Percentiles rank a stretch among this genome's conserved stretches.
phyloP scores from a whole-genome alignment of 1,140 invertebrate species.

The Chironomus tepperi region DNA sequence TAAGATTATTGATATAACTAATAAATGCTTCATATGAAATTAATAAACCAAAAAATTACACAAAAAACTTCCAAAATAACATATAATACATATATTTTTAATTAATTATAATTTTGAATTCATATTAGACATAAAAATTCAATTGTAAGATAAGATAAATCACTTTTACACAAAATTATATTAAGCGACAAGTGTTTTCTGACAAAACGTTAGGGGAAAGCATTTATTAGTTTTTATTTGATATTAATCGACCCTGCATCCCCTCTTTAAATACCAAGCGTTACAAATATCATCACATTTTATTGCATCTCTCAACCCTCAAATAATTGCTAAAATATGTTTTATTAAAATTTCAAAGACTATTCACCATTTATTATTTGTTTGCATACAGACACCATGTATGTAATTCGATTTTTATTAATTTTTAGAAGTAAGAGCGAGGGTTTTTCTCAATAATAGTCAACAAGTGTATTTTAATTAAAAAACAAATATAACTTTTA shows the following conservation, averaged over 20 bases:
- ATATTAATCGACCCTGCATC: constrained; percentile 23
- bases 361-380: constrained; percentile 21
- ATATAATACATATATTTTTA: too few species aligned
- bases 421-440: not conserved
- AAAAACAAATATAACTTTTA: not conserved
- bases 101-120: too few species aligned
- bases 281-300: constrained; percentile 1
- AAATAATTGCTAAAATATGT: constrained; percentile 9
- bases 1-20: too few species aligned
- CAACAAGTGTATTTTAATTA: constrained; percentile 21
- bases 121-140: too few species aligned
- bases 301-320: not conserved
- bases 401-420: constrained; percentile 17
- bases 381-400: constrained; percentile 3
- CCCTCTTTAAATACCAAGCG: not conserved
- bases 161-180: too few species aligned
- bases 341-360: constrained; percentile 23
- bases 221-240: constrained; percentile 18
- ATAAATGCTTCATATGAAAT: too few species aligned
- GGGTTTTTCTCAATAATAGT: not conserved
- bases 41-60: too few species aligned
- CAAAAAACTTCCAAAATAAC: too few species aligned
- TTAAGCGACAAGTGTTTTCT: not conserved
- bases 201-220: not conserved
- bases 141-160: too few species aligned